Percentiles rank a stretch among this genome's conserved stretches.
Conservation (phyloP, 2,113 vertebrate species). For the Lethenteron reissneri region DNA sequence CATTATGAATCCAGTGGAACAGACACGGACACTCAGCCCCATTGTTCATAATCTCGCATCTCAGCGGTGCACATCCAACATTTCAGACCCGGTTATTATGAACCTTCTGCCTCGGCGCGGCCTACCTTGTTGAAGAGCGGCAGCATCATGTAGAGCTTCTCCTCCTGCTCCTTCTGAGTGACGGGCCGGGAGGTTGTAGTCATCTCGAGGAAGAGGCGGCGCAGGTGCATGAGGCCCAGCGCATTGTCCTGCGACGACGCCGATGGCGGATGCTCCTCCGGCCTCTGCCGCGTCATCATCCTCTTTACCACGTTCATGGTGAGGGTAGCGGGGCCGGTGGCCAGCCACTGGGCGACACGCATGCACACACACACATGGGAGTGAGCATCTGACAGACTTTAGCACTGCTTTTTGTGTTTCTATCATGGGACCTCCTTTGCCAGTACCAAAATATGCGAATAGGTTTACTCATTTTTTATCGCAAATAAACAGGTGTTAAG, state of each 20-base stretch:
- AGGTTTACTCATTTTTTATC: too few relatives aligned
- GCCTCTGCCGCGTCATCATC: slow-evolving; percentile 90
- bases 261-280: slow-evolving; percentile 36
- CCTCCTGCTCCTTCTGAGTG: slow-evolving; percentile 97
- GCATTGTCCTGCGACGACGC: slow-evolving; percentile 95
- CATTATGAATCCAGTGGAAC: too few relatives aligned
- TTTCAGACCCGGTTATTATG: too few relatives aligned
- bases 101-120: not conserved
- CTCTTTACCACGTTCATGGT: slow-evolving; percentile 99
- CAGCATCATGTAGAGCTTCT: slow-evolving; percentile 98
- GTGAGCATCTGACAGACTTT: slow-evolving; percentile 12
- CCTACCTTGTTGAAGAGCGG: slow-evolving; percentile 91
- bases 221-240: slow-evolving; percentile 83
- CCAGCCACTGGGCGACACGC: not conserved
- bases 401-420: slow-evolving; percentile 14
- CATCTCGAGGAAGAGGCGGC: slow-evolving; percentile 80
- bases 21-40: too few relatives aligned
- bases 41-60: too few relatives aligned
- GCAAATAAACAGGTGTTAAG: too few relatives aligned
- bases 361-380: slow-evolving; percentile 9
- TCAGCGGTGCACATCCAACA: too few relatives aligned
- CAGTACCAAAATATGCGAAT: slow-evolving; percentile 13
- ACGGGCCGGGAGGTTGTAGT: slow-evolving; percentile 90
- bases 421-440: slow-evolving; percentile 11
- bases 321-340: slow-evolving; percentile 8